Conservation (phyloP, 2,113 vertebrate genomes). For the Otis tarda region DNA sequence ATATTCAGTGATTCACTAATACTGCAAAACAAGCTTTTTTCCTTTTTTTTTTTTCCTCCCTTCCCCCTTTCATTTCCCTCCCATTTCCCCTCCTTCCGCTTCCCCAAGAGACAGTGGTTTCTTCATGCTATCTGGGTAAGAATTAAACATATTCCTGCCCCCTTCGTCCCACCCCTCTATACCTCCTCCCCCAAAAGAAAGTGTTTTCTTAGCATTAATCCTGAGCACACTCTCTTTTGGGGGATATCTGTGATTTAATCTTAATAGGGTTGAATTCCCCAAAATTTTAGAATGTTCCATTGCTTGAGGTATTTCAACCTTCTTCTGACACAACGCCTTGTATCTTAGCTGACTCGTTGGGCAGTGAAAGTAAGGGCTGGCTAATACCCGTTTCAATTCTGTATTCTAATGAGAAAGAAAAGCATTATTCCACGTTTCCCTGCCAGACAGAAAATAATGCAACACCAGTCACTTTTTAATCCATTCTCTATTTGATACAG, state of each 20-base stretch:
- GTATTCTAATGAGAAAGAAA: constrained; percentile 64
- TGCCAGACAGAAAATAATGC: constrained; percentile 70
- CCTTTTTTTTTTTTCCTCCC: background rate
- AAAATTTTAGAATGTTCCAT: constrained; percentile 40
- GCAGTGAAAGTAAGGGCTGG: constrained; percentile 62
- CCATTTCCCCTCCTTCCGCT: background rate
- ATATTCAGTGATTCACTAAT: constrained; percentile 80
- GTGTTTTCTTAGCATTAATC: constrained; percentile 59
- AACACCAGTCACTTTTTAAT: constrained; percentile 62
- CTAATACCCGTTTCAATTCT: constrained; percentile 73
- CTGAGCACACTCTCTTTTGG: constrained; percentile 51
- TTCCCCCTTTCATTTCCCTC: background rate
- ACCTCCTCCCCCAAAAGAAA: background rate
- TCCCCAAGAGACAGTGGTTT: constrained; percentile 71
- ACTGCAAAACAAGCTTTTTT: constrained; percentile 73
- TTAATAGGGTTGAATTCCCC: background rate
- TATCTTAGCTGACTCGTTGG: constrained; percentile 33
- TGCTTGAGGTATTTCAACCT: constrained; percentile 73
- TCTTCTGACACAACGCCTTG: constrained; percentile 38
- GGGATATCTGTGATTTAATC: background rate
- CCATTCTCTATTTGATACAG: constrained; percentile 69
- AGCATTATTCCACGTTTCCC: constrained; percentile 73
- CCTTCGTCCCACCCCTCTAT: background rate
- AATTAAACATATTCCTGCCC: constrained; percentile 12
- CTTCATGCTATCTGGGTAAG: constrained; percentile 70